phyloP scores from a whole-genome alignment of 2,888 invertebrate species.

The Leucoptera coffeella region DNA sequence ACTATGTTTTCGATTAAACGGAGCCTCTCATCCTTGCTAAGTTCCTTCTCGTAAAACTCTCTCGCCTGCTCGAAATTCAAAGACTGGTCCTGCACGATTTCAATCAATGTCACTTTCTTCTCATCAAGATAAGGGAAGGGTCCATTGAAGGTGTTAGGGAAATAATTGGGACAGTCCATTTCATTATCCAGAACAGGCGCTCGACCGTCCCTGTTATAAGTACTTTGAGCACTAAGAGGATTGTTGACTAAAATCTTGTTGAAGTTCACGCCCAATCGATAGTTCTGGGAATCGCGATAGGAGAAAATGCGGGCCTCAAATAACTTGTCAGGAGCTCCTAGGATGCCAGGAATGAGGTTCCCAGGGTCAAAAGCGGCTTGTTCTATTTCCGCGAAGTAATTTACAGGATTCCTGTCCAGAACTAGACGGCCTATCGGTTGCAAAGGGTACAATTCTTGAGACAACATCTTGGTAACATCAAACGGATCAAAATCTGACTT shows the following conservation, averaged over 20 bases:
- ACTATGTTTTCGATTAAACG: neutral
- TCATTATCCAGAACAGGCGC: slow-evolving; percentile 12
- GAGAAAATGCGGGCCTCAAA: slow-evolving; percentile 36
- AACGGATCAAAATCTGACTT: slow-evolving; percentile 77
- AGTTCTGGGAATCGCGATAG: slow-evolving; percentile 51
- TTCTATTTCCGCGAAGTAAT: slow-evolving; percentile 59
- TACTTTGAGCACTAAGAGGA: slow-evolving; percentile 10
- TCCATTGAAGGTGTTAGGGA: too few species aligned
- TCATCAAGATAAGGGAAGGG: neutral
- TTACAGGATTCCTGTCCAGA: slow-evolving; percentile 78
- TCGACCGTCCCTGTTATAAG: slow-evolving; percentile 13
- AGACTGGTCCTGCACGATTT: neutral
- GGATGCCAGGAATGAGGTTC: slow-evolving; percentile 29
- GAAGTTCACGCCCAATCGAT: too few species aligned
- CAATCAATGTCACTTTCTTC: neutral
- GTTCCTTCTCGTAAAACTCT: neutral
- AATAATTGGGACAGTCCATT: slow-evolving; percentile 13
- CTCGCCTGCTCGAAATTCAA: neutral
- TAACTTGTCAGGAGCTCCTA: slow-evolving; percentile 43
- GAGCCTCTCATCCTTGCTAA: neutral
- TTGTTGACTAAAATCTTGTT: slow-evolving; percentile 13
- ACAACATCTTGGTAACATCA: slow-evolving; percentile 85
- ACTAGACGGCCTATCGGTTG: slow-evolving; percentile 77
- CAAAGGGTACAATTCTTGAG: slow-evolving; percentile 68
- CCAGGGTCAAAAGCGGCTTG: slow-evolving; percentile 37